A percentile compares a stretch with the other conserved stretches of the same genome.
These are phyloP conservation scores for Stercorarius parasiticus DNA, from an alignment of 2,113 vertebrate species.

Conservation along the genomic window DNA sequence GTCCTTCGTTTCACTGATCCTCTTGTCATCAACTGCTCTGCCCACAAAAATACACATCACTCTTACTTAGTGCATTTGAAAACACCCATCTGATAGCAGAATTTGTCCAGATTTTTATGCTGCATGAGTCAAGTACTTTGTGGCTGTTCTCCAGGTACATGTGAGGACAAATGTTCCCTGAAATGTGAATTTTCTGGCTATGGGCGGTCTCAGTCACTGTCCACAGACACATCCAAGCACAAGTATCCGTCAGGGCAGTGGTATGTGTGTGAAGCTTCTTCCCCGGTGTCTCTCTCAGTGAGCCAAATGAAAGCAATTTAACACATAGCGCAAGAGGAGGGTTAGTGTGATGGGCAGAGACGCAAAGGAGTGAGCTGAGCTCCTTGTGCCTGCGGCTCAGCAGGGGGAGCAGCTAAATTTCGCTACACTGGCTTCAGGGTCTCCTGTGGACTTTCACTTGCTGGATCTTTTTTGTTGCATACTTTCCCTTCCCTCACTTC, in stretches of 20 bases:
- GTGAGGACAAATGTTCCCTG: background rate
- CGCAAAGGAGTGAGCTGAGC: rapidly evolving
- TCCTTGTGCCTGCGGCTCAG: background rate
- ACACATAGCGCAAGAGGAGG: background rate
- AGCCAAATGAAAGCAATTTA: background rate
- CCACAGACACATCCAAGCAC: background rate
- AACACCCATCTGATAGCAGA: background rate
- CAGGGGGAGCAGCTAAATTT: background rate
- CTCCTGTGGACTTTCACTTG: background rate
- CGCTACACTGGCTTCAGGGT: background rate
- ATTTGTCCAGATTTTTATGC: background rate
- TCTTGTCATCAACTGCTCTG: background rate
- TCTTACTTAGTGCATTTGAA: background rate
- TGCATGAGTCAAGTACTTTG: background rate
- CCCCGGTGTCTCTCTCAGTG: rapidly evolving
- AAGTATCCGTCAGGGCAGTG: background rate
- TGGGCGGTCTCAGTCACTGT: background rate
- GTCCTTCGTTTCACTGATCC: background rate
- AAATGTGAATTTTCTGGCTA: background rate
- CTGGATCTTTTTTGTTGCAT: background rate
- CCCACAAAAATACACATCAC: background rate
- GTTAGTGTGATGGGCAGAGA: background rate
- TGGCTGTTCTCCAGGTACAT: background rate
- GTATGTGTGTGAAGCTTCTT: rapidly evolving
- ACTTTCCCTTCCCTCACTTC: rapidly evolving